Base-by-base conservation (phyloP, 2,113 vertebrate genomes). In the Gobio gobio region DNA sequence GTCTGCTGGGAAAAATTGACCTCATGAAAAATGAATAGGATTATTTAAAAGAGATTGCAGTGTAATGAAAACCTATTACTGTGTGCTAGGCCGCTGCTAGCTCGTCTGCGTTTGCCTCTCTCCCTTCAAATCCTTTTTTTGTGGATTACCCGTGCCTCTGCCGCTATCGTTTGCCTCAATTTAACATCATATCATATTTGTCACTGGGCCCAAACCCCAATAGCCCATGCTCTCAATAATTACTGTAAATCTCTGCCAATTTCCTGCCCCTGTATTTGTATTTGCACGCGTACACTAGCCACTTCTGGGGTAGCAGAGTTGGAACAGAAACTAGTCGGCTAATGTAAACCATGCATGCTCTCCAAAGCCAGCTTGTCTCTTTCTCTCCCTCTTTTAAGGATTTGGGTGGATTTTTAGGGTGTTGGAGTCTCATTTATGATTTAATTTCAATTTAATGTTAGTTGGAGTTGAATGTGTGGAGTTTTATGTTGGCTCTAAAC, bases 21-120 rank as follows among this genome's bases (percentile, higher is more conserved):
- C 83, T 82, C 72, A 91, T 93, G 86, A 90, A 90, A 89, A 83
- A 84, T 85, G 4, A 78, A 87, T 82, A 77, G 81, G 72, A 86
- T 90, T 83, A 83, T 89, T 83, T 86, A 66, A 88, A 73, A 82
- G 87, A 66, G 81, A 83, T 74, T 77, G 86, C 70, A 75, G 45
- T 81, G 81, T 83, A 85, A 86, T 86, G 83, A 89, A 88, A 88
- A 88, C 78, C 84, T 83, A 40, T 86, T 88, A 83, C 80, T 85
- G 82, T 40, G 78, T 77, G 70, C 85, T 79, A 43, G 33, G 61
- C 75, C 58, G 75, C 24, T 76, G 78, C 66, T 78, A 45, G 59
- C 58, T 61, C 12, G 56, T 76, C 49, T 47, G 70, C 68, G 24
- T 81, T 58, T 47, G 47, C 78, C 77, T 78, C 81, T 82, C 59